Evolutionary conservation across 2,113 vertebrate genomes (phyloP), one percentile per base, ranked within the genome.

Genomic region (Opisthocomus hoazin): DNA sequence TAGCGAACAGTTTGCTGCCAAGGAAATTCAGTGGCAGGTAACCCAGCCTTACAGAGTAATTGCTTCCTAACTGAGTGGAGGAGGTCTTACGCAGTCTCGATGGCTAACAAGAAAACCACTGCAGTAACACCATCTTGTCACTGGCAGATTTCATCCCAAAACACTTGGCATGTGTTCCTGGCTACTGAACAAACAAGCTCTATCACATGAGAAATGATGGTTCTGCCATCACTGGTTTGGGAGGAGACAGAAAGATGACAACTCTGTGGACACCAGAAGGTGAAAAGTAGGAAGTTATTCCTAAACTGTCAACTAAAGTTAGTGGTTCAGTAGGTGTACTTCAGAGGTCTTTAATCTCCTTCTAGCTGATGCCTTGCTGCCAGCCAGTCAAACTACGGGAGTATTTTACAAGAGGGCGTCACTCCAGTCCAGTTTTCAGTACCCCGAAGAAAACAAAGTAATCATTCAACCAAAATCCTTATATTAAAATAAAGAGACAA

Each of bases 11-110:
- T 36, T 87, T 85, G 70, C 85, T 63, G 71, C 85, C 74, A 90
- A 90, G 43, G 80, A 90, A 96, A 89, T 81, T 34, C 81, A 82
- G 80, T 78, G 77, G 70, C 91, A 92, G 73, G 60, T 81, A 89
- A 92, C 37, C 30, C 56, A 86, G 10, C 53, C 54, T 81, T 63
- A 56, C 21, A 84, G 51, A 83, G 8, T 50, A 88, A 93, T 70
- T 88, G 46, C 48, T 89, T 90, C 81, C 53, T 87, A 91, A 89
- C 69, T 84, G 76, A 95, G 82, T 0, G 1, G 57, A 78, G 27
- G 37, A 30, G 29, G 70, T 84, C 60, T 75, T 48, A 50, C 1
- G 5, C 39, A 82, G 39, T 51, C 53, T 20, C 76, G 60, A 87
- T 75, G 71, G 76, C 70, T 92, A 70, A 48, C 36, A 74, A 53